Evolutionary conservation across 2,113 vertebrate genomes (phyloP).

Genomic region (Triplophysa dalaica): DNA sequence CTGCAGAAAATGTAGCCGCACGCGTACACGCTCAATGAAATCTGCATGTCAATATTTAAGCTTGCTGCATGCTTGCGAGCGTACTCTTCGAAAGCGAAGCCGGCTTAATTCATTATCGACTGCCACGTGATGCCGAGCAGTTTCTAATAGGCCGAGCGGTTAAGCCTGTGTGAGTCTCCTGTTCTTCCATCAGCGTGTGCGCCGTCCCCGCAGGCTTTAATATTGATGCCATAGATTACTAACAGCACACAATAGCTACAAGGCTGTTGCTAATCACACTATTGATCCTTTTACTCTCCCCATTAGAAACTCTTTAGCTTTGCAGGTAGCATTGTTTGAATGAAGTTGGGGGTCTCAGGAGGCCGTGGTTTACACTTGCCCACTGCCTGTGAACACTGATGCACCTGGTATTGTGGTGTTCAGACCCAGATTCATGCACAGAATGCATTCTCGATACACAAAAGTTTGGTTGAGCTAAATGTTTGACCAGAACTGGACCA

Average conservation of each 20-base stretch:
- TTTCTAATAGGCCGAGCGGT: slow-evolving; percentile 19
- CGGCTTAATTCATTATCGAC: slow-evolving; percentile 32
- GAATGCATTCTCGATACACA: slow-evolving; percentile 58
- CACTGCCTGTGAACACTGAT: slow-evolving; percentile 55
- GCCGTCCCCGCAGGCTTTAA: slow-evolving; percentile 58
- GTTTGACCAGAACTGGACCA: neutral
- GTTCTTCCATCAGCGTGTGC: slow-evolving; percentile 37
- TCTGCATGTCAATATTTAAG: neutral
- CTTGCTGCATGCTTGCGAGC: neutral
- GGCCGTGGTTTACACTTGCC: slow-evolving; percentile 63
- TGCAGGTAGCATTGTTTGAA: slow-evolving; percentile 71
- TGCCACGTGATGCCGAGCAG: neutral
- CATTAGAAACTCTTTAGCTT: slow-evolving; percentile 76
- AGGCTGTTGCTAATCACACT: slow-evolving; percentile 78
- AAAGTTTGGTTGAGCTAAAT: slow-evolving; percentile 32
- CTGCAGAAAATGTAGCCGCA: neutral
- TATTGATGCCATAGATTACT: slow-evolving; percentile 70
- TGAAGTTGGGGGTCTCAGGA: slow-evolving; percentile 67
- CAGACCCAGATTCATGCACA: slow-evolving; percentile 54
- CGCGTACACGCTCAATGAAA: neutral
- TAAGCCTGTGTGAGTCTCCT: slow-evolving; percentile 37
- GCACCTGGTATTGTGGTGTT: slow-evolving; percentile 59
- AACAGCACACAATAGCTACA: slow-evolving; percentile 74
- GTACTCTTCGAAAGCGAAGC: neutral
- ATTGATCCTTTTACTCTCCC: slow-evolving; percentile 76